These are phyloP conservation scores for Nesidiocoris tenuis DNA, from an alignment of 2,888 invertebrate species.

Conservation along the genomic window DNA sequence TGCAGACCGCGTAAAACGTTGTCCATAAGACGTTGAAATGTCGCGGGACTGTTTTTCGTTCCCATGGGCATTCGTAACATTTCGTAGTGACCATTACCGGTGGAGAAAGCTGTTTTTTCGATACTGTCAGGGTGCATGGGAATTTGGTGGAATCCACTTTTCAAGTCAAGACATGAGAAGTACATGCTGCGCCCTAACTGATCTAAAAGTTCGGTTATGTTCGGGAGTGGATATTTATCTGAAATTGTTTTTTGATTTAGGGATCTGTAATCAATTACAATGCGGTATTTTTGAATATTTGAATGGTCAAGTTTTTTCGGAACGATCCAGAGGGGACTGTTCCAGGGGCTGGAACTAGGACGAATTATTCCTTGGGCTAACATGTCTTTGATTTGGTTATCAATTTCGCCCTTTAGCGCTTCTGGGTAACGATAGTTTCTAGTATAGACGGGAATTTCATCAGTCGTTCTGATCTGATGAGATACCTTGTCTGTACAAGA, in stretches of 20 bases:
- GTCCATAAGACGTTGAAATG: background rate
- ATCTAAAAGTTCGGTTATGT: conserved; percentile 2
- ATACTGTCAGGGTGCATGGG: background rate
- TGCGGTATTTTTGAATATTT: background rate
- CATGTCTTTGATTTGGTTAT: background rate
- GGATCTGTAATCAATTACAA: background rate
- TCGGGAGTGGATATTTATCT: conserved; percentile 4
- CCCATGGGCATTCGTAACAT: conserved; percentile 17
- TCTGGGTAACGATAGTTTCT: background rate
- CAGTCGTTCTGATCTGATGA: conserved; percentile 18
- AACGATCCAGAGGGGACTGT: conserved; percentile 6
- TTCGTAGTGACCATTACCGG: conserved; percentile 12
- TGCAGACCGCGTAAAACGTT: background rate
- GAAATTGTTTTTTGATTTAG: background rate
- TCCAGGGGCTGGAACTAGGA: background rate
- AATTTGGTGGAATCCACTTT: conserved; percentile 2
- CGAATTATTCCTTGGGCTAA: conserved; percentile 48
- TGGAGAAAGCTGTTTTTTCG: conserved; percentile 8
- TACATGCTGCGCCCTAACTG: background rate
- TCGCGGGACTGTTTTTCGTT: background rate
- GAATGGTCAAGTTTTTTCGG: conserved; percentile 11
- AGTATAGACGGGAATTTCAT: conserved; percentile 16
- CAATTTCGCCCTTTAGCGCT: background rate
- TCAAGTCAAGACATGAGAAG: background rate
- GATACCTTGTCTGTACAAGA: conserved; percentile 4